Evolutionary conservation across 2,113 vertebrate species (phyloP).

Genomic region (Peromyscus leucopus): DNA sequence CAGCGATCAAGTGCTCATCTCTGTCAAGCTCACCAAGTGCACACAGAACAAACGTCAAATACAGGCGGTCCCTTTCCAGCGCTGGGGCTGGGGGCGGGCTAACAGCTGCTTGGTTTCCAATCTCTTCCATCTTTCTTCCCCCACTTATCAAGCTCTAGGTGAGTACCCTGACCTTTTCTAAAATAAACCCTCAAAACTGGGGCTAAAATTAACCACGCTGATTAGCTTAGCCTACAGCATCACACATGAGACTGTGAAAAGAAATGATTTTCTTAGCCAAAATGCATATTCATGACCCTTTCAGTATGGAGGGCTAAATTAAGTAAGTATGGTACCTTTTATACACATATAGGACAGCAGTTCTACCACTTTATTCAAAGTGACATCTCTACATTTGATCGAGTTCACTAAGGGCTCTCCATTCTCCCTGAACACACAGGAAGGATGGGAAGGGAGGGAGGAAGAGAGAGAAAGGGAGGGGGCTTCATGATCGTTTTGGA

Average conservation of each 20-base stretch:
- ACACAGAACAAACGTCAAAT: background rate
- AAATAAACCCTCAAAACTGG: conserved; percentile 68
- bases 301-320: conserved; percentile 70
- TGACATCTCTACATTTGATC: conserved; percentile 31
- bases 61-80: background rate
- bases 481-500: background rate
- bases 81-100: background rate
- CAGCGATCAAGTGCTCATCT: background rate
- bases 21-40: background rate
- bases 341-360: conserved; percentile 43
- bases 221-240: conserved; percentile 70
- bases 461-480: background rate
- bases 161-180: conserved; percentile 71
- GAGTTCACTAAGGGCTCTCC: background rate
- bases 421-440: background rate
- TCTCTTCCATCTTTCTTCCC: background rate
- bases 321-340: conserved; percentile 55
- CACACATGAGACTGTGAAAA: conserved; percentile 71
- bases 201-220: conserved; percentile 74
- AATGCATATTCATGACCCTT: conserved; percentile 82
- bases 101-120: background rate
- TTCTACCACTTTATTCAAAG: conserved; percentile 18
- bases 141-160: conserved; percentile 30
- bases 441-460: background rate
- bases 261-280: conserved; percentile 69